These are phyloP conservation scores for Hirtodrosophila cameraria DNA, from an alignment of 2,888 invertebrate species.

Conservation along the genomic window DNA sequence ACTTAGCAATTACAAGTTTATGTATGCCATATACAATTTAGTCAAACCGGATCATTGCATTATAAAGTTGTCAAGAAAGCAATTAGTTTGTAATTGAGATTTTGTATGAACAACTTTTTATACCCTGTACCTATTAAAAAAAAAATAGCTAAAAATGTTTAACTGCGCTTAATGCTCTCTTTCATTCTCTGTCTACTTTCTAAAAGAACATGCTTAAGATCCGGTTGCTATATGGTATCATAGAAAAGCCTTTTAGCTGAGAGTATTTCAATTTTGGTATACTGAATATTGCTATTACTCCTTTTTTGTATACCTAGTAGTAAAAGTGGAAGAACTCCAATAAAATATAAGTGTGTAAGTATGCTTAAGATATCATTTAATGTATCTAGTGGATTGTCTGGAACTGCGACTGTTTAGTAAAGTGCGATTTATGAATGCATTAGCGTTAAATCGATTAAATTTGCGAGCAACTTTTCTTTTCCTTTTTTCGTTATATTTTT, in stretches of 20 bases:
- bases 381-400: conserved; percentile 27
- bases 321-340: conserved; percentile 35
- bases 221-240: too few relatives aligned
- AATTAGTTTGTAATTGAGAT: too few relatives aligned
- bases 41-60: too few relatives aligned
- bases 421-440: conserved; percentile 68
- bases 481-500: conserved; percentile 4
- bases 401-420: conserved; percentile 3
- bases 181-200: too few relatives aligned
- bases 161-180: too few relatives aligned
- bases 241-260: not conserved
- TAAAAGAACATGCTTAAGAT: too few relatives aligned
- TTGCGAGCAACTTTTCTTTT: conserved; percentile 33
- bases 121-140: too few relatives aligned
- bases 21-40: too few relatives aligned
- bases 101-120: too few relatives aligned
- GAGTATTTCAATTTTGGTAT: conserved; percentile 9
- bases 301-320: not conserved
- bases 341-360: conserved; percentile 56
- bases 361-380: conserved; percentile 52
- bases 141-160: too few relatives aligned
- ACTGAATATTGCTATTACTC: not conserved
- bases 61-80: too few relatives aligned
- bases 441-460: conserved; percentile 55
- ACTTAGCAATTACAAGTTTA: too few relatives aligned